Percentiles rank a stretch among this genome's conserved stretches.
Evolutionary conservation across 2,888 invertebrate species (phyloP).

Genomic region (Fissipunctia ypsillon): DNA sequence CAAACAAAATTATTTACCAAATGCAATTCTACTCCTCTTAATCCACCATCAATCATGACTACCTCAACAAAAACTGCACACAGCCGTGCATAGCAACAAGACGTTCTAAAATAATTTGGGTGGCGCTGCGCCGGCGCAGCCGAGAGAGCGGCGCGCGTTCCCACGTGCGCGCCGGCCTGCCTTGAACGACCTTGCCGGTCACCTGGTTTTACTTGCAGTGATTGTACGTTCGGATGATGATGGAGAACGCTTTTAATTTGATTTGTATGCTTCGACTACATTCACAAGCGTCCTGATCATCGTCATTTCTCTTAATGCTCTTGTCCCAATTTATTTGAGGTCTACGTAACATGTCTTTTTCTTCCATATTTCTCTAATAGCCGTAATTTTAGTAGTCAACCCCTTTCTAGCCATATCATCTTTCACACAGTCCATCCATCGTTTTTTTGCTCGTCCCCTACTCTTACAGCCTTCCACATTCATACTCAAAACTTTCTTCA

Average conservation of each 20-base stretch:
- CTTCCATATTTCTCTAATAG: background rate
- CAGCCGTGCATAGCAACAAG: conserved; percentile 51
- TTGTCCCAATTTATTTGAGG: background rate
- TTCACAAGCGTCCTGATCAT: background rate
- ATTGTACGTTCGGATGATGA: conserved; percentile 55
- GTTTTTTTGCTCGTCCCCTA: background rate
- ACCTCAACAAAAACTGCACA: conserved; percentile 31
- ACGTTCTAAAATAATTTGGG: conserved; percentile 65
- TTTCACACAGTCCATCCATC: background rate
- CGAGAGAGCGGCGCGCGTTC: conserved; percentile 72
- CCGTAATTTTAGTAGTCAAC: background rate
- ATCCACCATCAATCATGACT: conserved; percentile 15
- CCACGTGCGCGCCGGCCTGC: conserved; percentile 85
- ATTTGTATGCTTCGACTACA: background rate
- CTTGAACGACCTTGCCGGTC: conserved; percentile 88
- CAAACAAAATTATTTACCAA: conserved; percentile 6
- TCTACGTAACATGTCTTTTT: background rate
- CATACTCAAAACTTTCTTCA: background rate
- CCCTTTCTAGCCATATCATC: background rate
- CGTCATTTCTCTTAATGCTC: background rate
- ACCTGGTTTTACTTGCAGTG: conserved; percentile 74
- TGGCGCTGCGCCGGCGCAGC: conserved; percentile 44
- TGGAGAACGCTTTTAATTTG: conserved; percentile 40
- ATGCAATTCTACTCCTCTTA: conserved; percentile 1
- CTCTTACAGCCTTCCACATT: background rate